Base-by-base conservation (phyloP, 2,113 vertebrate genomes). In the Varanus komodoensis region DNA sequence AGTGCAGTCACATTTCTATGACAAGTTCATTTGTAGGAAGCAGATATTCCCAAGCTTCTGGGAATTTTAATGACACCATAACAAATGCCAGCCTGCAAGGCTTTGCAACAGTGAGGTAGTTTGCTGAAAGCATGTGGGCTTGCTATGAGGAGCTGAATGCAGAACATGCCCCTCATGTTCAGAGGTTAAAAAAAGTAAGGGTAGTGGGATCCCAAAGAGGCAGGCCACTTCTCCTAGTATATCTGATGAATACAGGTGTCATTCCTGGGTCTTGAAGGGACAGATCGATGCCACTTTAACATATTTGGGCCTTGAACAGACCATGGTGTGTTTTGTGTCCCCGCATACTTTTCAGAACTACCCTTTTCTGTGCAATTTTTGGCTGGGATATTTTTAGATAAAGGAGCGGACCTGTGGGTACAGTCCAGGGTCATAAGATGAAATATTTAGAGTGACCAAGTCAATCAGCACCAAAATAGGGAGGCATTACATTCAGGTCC, bases 401-500 rank as follows among this genome's bases (percentile, higher is more conserved):
- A 21, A 69, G 3, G 71, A 73, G 32, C 44, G 6, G 0, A 67
- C 80, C 32, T 14, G 2, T n/a, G 52, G 32, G 32, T 73, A 1
- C 48, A 32, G 9, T 25, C 50, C n/a, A 7, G 52, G 57, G 52
- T 44, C 1, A 57, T 44, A 57, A 32, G 27, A 32, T 61, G 57
- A 32, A 81, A n/a, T 25, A 8, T 71, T 15, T 29, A 25, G 57
- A 81, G 32, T 32, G 21, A 29, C 21, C 8, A 3, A 68, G 25
- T 25, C 27, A 6, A 54, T 84, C 68, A 89, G 57, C 23, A 29
- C 73, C 83, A 79, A 67, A 68, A 86, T 89, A 19, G 25, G 81
- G 80, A 92, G 54, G 61, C n/a, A 81, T 0, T 27, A 68, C 82
- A 91, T 82, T 77, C n/a, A 52, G 81, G 88, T 82, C 89, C 86